Conservation (phyloP, 2,888 invertebrate species). For the Tuberolachnus salignus region DNA sequence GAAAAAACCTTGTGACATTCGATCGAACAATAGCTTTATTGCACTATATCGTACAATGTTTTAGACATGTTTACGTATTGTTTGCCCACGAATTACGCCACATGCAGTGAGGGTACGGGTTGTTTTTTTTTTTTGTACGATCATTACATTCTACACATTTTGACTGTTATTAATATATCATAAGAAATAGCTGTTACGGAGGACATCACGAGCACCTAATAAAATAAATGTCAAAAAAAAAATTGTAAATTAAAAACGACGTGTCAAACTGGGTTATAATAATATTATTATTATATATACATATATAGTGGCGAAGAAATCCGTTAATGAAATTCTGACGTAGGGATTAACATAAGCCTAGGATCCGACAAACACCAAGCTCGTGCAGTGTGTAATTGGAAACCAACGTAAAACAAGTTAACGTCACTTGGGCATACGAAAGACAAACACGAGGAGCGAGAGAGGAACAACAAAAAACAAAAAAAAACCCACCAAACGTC, state of each 20-base stretch:
- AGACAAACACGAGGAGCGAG: slow-evolving; percentile 41
- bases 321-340: slow-evolving; percentile 55
- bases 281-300: no score
- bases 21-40: neutral
- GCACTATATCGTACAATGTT: no score
- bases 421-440: neutral
- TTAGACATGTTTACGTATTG: slow-evolving; percentile 24
- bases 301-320: slow-evolving; percentile 38
- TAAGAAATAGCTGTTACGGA: neutral
- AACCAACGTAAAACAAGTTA: slow-evolving; percentile 49
- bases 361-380: slow-evolving; percentile 40
- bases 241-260: slow-evolving; percentile 44
- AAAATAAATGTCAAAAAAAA: slow-evolving; percentile 3
- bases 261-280: slow-evolving; percentile 39
- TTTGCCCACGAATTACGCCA: slow-evolving; percentile 12
- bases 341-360: slow-evolving; percentile 55
- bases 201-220: slow-evolving; percentile 28
- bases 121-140: slow-evolving; percentile 36
- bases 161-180: neutral
- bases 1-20: slow-evolving; percentile 25
- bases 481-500: slow-evolving; percentile 52
- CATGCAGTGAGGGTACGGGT: neutral
- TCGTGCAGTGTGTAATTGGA: slow-evolving; percentile 43
- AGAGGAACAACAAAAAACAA: slow-evolving; percentile 32
- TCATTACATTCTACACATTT: neutral